Evolutionary conservation across 2,113 vertebrate species (phyloP), one percentile per base, ranked within the genome.

Genomic region (Platycercus adscitus): DNA sequence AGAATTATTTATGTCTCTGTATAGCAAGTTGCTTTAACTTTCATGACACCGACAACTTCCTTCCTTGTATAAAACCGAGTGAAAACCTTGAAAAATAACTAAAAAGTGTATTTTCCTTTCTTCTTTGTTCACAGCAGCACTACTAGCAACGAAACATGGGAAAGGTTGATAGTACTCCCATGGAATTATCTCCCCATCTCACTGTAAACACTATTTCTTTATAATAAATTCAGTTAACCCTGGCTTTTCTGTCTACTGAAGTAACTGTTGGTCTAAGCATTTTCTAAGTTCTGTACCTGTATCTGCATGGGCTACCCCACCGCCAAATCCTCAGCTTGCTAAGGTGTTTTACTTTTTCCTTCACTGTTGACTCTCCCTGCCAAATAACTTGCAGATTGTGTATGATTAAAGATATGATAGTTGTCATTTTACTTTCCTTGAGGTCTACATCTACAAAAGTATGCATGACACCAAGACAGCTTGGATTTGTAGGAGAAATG

Each of bases 11-110:
- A 11, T n/a, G 19, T 52, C 20, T 37, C 7, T 66, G 23, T 41
- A 63, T 43, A 84, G 44, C 6, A 9, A 63, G 17, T 41, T 64
- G 4, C 14, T 68, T 90, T 81, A 53, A 60, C 47, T 60, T 93
- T 66, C 26, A 35, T 75, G 35, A 79, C 29, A 19, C 19, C 0
- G 1, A 53, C 0, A 0, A 41, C 55, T 71, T 94, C 64, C 15
- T 79, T 24, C 6, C 17, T 61, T 64, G 19, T 39, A 72, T 12
- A 39, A 58, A 26, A 46, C 28, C 23, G 53, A 52, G 41, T 55
- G 73, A 73, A 87, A 88, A 41, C 7, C 6, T 65, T 3, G 49
- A 47, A 86, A 94, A 63, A 46, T 12, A 35, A 23, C 14, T 35
- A 37, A 68, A 80, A 13, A 0, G 1, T 82, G 4, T 26, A 5